A percentile compares a stretch with the other conserved stretches of the same genome.
These are phyloP conservation scores for Solea senegalensis DNA, from an alignment of 2,113 vertebrate species.

Conservation along the genomic window DNA sequence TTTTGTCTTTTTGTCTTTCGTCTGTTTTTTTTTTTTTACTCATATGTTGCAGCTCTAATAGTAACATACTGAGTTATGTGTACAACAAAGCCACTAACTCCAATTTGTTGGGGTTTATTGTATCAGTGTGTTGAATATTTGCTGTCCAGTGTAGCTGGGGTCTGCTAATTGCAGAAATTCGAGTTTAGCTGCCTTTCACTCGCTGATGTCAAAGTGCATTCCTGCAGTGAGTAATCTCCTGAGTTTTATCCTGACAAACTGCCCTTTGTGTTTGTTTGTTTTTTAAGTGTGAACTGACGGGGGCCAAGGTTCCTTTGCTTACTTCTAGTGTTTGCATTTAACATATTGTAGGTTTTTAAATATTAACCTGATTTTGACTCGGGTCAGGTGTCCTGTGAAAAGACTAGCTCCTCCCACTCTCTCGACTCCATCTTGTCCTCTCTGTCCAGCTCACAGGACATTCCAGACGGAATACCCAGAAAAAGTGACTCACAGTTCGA, in stretches of 20 bases:
- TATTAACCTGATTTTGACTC: conserved; percentile 27
- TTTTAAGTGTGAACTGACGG: conserved; percentile 20
- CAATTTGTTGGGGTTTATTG: background rate
- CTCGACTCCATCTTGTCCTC: conserved; percentile 43
- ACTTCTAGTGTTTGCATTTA: conserved; percentile 30
- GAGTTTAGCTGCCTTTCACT: conserved; percentile 21
- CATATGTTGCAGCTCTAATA: background rate
- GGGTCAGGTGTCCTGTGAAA: background rate
- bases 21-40: too few species aligned
- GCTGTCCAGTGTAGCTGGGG: conserved; percentile 1
- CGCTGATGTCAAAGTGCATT: conserved; percentile 13
- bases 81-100: conserved; percentile 18
- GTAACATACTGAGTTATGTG: background rate
- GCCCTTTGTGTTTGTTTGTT: conserved; percentile 47
- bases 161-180: conserved; percentile 8
- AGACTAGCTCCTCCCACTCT: conserved; percentile 5
- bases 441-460: conserved; percentile 46
- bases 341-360: conserved; percentile 19
- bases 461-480: conserved; percentile 54
- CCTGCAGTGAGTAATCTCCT: conserved; percentile 17
- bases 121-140: background rate
- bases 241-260: conserved; percentile 39
- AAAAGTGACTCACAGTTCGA: conserved; percentile 59
- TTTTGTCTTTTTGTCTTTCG: too few species aligned
- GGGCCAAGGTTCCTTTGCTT: conserved; percentile 15